Evolutionary conservation across 2,888 invertebrate species (phyloP), one percentile per base, ranked within the genome.

Genomic region (Phaonia tiefii): DNA sequence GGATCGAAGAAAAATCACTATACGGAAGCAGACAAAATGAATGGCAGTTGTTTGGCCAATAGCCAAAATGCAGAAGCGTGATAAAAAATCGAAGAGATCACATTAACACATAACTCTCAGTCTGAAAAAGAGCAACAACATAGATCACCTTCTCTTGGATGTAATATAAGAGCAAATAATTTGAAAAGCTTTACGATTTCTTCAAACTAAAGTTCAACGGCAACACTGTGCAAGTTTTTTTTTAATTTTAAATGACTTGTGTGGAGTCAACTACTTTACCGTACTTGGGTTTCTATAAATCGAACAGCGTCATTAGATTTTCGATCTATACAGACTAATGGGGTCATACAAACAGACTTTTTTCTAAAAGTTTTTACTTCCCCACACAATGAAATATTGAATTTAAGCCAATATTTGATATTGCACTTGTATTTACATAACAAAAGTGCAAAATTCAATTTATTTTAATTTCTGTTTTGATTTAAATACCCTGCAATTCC

Each of bases 21-120:
- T 77, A 75, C 77, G 80, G 77, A 81, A 81, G 77, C 66, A 77
- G 56, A 74, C 74, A 74, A 60, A 63, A 44, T 69, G 56, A 17
- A 72, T 42, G 49, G 72, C 31, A 51, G 20, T 42, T 25, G 49
- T 20, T 78, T 81, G 78, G 78, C 78, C 1, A 63, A 44, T 7
- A 17, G 75, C 81, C 81, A 75, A 78, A 8, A 60, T 56, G n/a
- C 15, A 13, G 26, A 69, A 56, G 10, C 56, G 39, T 51, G 37
- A 72, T 49, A 31, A 37, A n/a, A 2, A 70, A 73, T 31, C 56
- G 75, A 69, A 76, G 51, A 76, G 73, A 54, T 65, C 72, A 67
- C n/a, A 65, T 22, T 51, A 15, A 25, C 11, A 10, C n/a, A n/a
- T n/a, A n/a, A n/a, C n/a, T 66, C 39, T 39, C 20, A n/a, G 0